Base-by-base conservation (phyloP, 2,797 vertebrate species). In the Merluccius polli region DNA sequence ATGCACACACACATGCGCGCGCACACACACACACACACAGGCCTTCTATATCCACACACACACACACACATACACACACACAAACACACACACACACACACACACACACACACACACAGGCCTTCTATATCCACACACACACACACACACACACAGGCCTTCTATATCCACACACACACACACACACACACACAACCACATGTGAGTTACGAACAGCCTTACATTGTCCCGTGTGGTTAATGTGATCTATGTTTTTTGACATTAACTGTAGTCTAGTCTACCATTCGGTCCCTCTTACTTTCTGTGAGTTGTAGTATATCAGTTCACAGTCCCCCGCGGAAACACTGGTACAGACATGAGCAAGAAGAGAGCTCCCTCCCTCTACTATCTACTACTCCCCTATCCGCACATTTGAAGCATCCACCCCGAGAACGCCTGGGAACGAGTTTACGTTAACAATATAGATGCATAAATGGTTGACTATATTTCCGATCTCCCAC, bases 11-110 rank as follows among this genome's bases (percentile, higher is more conserved):
- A 38, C n/a, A 30, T 21, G 13, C 21, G 33, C 35, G 69, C 35
- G 21, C 33, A 94, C 93, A 95, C 91, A 74, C 18, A 70, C 68
- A 70, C 41, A 70, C 18, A 75, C 68, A 75, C n/a, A n/a, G n/a
- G n/a, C n/a, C n/a, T n/a, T n/a, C n/a, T n/a, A n/a, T n/a, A n/a
- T n/a, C n/a, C n/a, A n/a, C 69, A 18, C 38, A 59, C 10, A 65
- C 33, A 76, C 82, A 63, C 4, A 6, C 10, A 36, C 73, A 63
- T 12, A 27, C 31, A 70, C 67, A 70, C 67, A 70, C 27, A 75
- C 38, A 70, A 30, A 24, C 36, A 48, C 12, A 69, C 38, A 75
- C 41, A 75, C 63, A 7, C 12, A 44, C 41, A 44, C 8, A 15
- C 8, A 15, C 41, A 44, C 44, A 59, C 48, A 52, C 52, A 59